Percentiles rank a stretch among this genome's conserved stretches.
phyloP scores from a whole-genome alignment of 2,797 vertebrate genomes.

The Epinephelus coioides region DNA sequence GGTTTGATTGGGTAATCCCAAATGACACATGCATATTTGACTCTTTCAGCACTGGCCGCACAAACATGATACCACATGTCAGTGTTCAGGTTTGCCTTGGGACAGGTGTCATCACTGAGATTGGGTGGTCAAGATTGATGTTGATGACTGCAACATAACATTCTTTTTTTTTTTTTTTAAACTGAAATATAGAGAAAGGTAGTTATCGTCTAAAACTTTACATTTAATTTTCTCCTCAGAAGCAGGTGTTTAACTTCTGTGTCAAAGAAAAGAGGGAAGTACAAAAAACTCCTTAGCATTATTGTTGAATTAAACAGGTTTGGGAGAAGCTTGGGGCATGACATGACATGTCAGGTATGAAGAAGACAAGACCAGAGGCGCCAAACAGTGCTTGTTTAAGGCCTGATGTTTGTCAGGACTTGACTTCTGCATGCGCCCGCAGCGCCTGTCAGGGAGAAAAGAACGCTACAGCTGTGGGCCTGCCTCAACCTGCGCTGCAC shows the following conservation, averaged over 20 bases:
- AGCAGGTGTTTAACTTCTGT: slow-evolving; percentile 71
- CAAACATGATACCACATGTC: slow-evolving; percentile 44
- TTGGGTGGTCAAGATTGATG: slow-evolving; percentile 26
- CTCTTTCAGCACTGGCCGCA: slow-evolving; percentile 10
- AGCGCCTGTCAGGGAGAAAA: slow-evolving; percentile 91
- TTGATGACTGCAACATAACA: not conserved
- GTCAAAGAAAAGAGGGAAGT: slow-evolving; percentile 25
- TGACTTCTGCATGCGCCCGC: slow-evolving; percentile 93
- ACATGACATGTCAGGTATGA: slow-evolving; percentile 97
- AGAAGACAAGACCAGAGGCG: slow-evolving; percentile 99
- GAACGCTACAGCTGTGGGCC: slow-evolving; percentile 91
- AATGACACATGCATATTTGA: slow-evolving; percentile 32
- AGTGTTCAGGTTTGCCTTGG: slow-evolving; percentile 38
- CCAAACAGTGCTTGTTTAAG: slow-evolving; percentile 92
- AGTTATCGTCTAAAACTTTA: slow-evolving; percentile 1
- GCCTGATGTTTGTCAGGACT: slow-evolving; percentile 93
- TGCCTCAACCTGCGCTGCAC: slow-evolving; percentile 87
- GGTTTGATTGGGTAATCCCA: slow-evolving; percentile 19
- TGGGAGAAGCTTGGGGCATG: slow-evolving; percentile 90
- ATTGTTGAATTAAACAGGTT: slow-evolving; percentile 89
- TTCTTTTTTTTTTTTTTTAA: not conserved
- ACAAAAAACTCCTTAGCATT: slow-evolving; percentile 72
- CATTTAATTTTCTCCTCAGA: slow-evolving; percentile 27
- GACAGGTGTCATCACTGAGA: slow-evolving; percentile 54
- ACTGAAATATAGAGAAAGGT: not conserved